A percentile compares a stretch with the other conserved stretches of the same genome.
Conservation (phyloP, 2,888 invertebrate genomes). For the Ditylenchus weischeri region DNA sequence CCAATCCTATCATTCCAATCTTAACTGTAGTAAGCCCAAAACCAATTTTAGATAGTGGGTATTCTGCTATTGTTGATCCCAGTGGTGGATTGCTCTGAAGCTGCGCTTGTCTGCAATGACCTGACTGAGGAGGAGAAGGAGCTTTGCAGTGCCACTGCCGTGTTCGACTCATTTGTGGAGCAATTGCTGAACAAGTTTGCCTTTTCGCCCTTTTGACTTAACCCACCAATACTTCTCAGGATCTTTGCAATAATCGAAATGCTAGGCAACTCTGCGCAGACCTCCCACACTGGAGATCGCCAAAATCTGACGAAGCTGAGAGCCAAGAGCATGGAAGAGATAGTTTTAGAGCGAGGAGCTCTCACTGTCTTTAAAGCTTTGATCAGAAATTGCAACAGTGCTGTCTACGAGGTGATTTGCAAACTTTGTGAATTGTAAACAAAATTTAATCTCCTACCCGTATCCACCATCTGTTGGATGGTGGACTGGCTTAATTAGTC, state of each 20-base stretch:
- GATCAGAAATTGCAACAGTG: slow-evolving; percentile 39
- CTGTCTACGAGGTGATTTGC: slow-evolving; percentile 36
- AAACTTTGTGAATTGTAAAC: neutral
- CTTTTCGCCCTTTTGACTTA: slow-evolving; percentile 2
- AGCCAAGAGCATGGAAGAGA: slow-evolving; percentile 41
- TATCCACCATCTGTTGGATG: too few relatives aligned
- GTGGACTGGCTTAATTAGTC: too few relatives aligned
- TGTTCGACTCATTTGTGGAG: slow-evolving; percentile 82
- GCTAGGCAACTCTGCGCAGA: slow-evolving; percentile 21
- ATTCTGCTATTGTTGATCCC: slow-evolving; percentile 77
- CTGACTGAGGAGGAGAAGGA: slow-evolving; percentile 74
- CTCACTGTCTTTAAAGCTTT: slow-evolving; percentile 38
- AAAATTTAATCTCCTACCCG: neutral
- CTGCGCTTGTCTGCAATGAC: slow-evolving; percentile 69
- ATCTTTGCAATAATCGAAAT: slow-evolving; percentile 34
- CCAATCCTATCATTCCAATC: too few relatives aligned
- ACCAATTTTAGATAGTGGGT: slow-evolving; percentile 40
- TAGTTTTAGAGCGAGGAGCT: slow-evolving; percentile 41
- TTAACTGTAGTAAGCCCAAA: too few relatives aligned
- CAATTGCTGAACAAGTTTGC: slow-evolving; percentile 74
- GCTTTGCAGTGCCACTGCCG: slow-evolving; percentile 76
- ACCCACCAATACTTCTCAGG: neutral
- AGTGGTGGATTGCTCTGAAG: slow-evolving; percentile 78
- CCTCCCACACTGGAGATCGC: slow-evolving; percentile 11
- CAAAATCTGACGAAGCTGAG: slow-evolving; percentile 22